Evolutionary conservation across 2,888 invertebrate species (phyloP), one percentile per base, ranked within the genome.

Genomic region (Xestoiulus laeticollis): DNA sequence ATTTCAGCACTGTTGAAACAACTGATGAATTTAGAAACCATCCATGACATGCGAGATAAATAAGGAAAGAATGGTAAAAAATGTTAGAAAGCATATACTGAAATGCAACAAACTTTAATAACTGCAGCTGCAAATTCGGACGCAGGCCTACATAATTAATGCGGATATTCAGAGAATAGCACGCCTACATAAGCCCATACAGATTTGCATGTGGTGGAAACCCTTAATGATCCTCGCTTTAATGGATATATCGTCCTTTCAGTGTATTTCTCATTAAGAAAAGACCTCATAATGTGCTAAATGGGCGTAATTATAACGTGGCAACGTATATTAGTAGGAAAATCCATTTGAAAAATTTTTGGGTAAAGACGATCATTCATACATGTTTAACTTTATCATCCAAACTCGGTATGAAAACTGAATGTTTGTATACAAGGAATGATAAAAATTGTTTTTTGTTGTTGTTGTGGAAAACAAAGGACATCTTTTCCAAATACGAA

Each of bases 221-320:
- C 8, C 10, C 26, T 68, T 26, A 68, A 68, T 68, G 68, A 68
- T 26, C 22, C 26, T 26, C 26, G 5, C 68, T 22, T 22, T 68
- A 68, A 68, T 68, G 68, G 68, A 68, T n/a, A 48, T 68, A 26
- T 68, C 38, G 38, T 38, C 26, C 68, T 68, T 68, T 26, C 68
- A 68, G 68, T 68, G 10, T 26, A 68, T 68, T 68, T 68, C 68
- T 68, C 68, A 68, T 68, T 68, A 68, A 68, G 68, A 22, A 68
- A 68, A 68, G 22, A 22, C 68, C 68, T 68, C 26, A 26, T 68
- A 68, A 68, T 68, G 26, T 68, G 68, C 68, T 10, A 68, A 68
- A 68, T 68, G 68, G 26, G 68, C 68, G 68, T 68, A 68, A 68
- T 68, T 68, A 68, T 26, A 68, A 68, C 26, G 68, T 68, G 68